Percentiles rank a stretch among this genome's conserved stretches.
Evolutionary conservation across 2,113 vertebrate genomes (phyloP).

Genomic region (Chionodraco myersi): DNA sequence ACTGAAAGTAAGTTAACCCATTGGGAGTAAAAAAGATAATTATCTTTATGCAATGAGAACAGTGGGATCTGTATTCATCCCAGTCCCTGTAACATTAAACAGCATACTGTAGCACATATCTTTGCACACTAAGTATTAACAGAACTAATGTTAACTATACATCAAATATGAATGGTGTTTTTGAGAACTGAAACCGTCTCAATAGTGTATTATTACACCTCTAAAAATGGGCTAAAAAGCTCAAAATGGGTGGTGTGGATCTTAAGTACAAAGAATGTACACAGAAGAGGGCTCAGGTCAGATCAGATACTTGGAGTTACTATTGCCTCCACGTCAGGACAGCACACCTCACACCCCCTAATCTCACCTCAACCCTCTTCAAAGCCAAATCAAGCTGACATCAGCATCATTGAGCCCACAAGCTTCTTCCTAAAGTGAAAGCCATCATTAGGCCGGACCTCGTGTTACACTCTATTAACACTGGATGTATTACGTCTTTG

Average conservation of each 20-base stretch:
- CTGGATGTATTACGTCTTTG: not conserved
- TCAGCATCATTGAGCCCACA: slow-evolving; percentile 13
- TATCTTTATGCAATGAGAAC: no score
- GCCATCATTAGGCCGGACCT: slow-evolving; percentile 33
- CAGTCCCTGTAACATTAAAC: no score
- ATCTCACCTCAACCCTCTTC: slow-evolving; percentile 19
- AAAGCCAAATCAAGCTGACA: slow-evolving; percentile 27
- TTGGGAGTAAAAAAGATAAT: no score
- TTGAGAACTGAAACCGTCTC: no score
- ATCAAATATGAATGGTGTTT: no score
- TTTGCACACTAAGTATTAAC: no score
- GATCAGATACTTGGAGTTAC: not conserved
- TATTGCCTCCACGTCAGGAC: slow-evolving; percentile 6
- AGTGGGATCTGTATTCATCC: no score
- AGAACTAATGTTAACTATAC: no score
- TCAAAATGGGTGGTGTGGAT: not conserved
- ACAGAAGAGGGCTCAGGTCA: no score
- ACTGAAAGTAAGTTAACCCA: no score
- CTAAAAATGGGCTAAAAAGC: not conserved
- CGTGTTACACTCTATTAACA: slow-evolving; percentile 11
- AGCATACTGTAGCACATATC: no score
- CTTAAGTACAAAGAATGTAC: not conserved
- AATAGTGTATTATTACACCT: no score
- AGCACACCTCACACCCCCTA: slow-evolving; percentile 21
- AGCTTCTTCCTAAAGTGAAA: slow-evolving; percentile 19